Conservation (phyloP, 1,140 invertebrate genomes). For the Drosophila tropicalis region DNA sequence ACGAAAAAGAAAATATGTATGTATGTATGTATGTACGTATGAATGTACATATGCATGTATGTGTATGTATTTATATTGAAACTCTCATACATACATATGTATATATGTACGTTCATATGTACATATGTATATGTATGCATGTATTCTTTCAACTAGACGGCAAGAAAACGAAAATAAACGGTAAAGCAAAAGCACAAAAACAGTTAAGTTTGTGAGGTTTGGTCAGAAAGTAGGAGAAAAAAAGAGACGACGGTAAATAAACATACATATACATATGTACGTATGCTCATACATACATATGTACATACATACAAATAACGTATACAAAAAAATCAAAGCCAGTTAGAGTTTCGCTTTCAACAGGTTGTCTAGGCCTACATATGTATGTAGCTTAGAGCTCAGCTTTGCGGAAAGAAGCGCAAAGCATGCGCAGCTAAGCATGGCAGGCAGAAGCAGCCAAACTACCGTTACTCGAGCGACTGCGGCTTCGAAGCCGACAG, state of each 20-base stretch:
- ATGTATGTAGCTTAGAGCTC: slow-evolving; percentile 29
- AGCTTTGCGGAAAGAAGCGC: slow-evolving; percentile 62
- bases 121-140: slow-evolving; percentile 42
- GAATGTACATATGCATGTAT: background rate
- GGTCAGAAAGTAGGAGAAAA: slow-evolving; percentile 1
- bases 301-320: background rate
- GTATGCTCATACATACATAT: background rate
- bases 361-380: slow-evolving; percentile 72
- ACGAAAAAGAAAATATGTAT: slow-evolving; percentile 6
- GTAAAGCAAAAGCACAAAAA: slow-evolving; percentile 68
- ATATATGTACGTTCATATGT: background rate
- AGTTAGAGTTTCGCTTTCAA: slow-evolving; percentile 83
- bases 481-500: slow-evolving; percentile 16
- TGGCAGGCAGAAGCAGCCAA: slow-evolving; percentile 61
- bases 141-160: slow-evolving; percentile 50
- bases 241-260: background rate
- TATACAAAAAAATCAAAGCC: slow-evolving; percentile 26
- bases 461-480: slow-evolving; percentile 81
- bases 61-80: slow-evolving; percentile 19
- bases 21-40: background rate
- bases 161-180: slow-evolving; percentile 56
- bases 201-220: slow-evolving; percentile 31
- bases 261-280: background rate
- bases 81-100: background rate
- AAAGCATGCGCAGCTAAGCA: slow-evolving; percentile 77